These are phyloP conservation scores for Felis catus DNA, from an alignment of 2,113 vertebrate species.

Conservation along the genomic window F.catus_Fca126_mat1.0 CM031418.1:70545501-70546000, in stretches of 20 bases:
- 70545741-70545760: not conserved
- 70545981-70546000: not conserved
- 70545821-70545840: not conserved
- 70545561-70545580: not conserved
- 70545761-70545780: not conserved
- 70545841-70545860: not conserved
- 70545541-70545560: not conserved
- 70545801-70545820: not conserved
- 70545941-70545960: not conserved
- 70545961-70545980: not conserved
- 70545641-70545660: not conserved
- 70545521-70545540: not conserved
- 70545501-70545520: constrained; percentile 1
- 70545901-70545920: not conserved
- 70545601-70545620: not conserved
- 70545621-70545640: not conserved
- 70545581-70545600: not conserved
- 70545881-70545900: not conserved
- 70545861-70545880: not conserved
- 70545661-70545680: not conserved
- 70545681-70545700: not conserved
- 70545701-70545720: not conserved
- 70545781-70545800: not conserved
- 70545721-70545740: not conserved
- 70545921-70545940: not conserved